Evolutionary conservation across 1,140 invertebrate genomes (phyloP), one percentile per base, ranked within the genome.

Genomic region (Pseudachorutes palmiensis): DNA sequence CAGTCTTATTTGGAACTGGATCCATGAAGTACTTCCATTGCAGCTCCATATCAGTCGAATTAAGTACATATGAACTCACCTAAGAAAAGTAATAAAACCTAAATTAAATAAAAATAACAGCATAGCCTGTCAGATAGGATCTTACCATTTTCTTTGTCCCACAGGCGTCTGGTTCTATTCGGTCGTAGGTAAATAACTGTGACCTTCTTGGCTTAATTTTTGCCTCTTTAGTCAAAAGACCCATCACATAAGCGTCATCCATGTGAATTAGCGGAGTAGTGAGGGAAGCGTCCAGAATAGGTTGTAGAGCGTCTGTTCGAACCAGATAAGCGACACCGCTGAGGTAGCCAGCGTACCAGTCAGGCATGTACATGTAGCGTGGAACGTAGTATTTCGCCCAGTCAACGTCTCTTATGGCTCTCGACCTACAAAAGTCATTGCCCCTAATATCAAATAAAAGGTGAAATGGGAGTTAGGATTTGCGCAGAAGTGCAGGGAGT

Each of bases 181-280:
- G n/a, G n/a, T 45, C 36, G 19, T 45, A 45, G 9, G 36, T 45
- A 45, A 45, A 12, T 45, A 45, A 45, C 36, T 9, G 36, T 45
- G 36, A 45, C 19, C 19, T 9, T 9, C 9, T 19, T 45, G 36
- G 36, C 9, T 19, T 9, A 45, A 45, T 45, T 45, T 19, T 19
- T 12, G 19, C 36, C 19, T 45, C 36, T 45, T 19, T 9, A 12
- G 36, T 45, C 36, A 45, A 19, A 9, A 45, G 19, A 12, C 36
- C 36, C 36, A 45, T 45, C 9, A 45, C 36, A 45, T 45, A 45
- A 19, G 36, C 36, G 36, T 45, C 36, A 45, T 61, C 65, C 65
- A 66, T 66, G 28, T 66, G 65, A 31, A 66, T 62, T 0, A 66
- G 41, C 0, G 65, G 65, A 29, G 65, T 66, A 24, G 65, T 61